Evolutionary conservation across 2,113 vertebrate genomes (phyloP), one percentile per base, ranked within the genome.

Genomic region (Alouatta palliata): DNA sequence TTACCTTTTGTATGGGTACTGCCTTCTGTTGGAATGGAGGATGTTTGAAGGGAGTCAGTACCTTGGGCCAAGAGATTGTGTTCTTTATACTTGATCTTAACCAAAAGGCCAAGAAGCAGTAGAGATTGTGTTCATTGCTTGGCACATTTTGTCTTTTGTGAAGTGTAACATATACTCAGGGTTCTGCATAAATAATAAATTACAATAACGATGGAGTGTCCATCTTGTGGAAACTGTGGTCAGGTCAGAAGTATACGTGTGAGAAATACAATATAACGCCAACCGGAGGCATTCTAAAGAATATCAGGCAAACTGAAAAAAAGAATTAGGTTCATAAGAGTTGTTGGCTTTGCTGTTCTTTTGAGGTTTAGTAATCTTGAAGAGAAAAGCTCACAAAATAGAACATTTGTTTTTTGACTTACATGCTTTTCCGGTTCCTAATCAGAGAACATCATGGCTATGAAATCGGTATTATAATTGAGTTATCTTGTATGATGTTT

Each of bases 181-280:
- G 40, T 84, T 94, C 85, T 82, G 21, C 91, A 75, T 97, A 94
- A 97, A 93, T 97, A 92, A 97, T 97, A 94, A 82, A 97, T 97
- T 87, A 79, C 17, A 40, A 54, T 93, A 90, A 87, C 91, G n/a
- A 61, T 84, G 25, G 80, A 83, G 30, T 71, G 4, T 76, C 61
- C 35, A 11, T n/a, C 13, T 91, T 92, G 40, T 94, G 54, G 79
- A 90, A 97, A 91, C 37, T 93, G 43, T 88, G 71, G 68, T 88
- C 43, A 58, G 45, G 47, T 86, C 71, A 94, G 54, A 97, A 91
- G 40, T 88, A 30, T 73, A 77, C 43, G 35, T 93, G 47, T 93
- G 61, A 92, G 61, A 96, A 95, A 64, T 90, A 58, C 0, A 68
- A 84, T 93, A 68, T 92, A 94, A 96, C 47, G 23, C 49, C 35